Base-by-base conservation (phyloP, 2,113 vertebrate genomes). In the Nothocercus julius region DNA sequence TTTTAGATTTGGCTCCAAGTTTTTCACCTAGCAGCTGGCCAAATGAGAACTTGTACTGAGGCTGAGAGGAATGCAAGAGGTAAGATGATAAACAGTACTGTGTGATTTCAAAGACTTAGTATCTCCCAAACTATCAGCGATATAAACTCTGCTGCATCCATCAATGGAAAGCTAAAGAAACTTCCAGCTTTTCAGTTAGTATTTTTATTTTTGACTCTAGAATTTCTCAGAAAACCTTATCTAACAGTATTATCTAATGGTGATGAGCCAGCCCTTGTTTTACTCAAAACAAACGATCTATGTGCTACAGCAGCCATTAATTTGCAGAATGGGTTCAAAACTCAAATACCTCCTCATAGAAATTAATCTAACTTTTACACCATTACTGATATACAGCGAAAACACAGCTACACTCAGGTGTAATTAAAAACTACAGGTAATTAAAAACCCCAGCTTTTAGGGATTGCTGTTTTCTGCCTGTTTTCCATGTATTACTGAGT, bases 1-100 rank as follows among this genome's bases (percentile, higher is more conserved):
- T 82, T 95, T 90, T 59, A 89, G n/a, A 66, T 82, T 53, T 74
- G 87, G 13, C 13, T 94, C 79, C 87, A 67, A 58, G 21, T 38
- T 51, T 58, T 69, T 36, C 44, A 12, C 3, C 40, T 51, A 79
- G 79, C 25, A 82, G 28, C 28, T 74, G 44, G n/a, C 75, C 85
- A 79, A 86, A 86, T 69, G 49, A 79, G 82, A 89, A 70, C 27
- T 1, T 1, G 2, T 51, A 30, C 27, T n/a, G 72, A 69, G 14
- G 21, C 70, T 91, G 78, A 58, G 9, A 79, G 66, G 61, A 91
- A 80, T 15, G 34, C 7, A 53, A 13, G 59, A 87, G 47, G 49
- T 22, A 82, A 92, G 19, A 49, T 40, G 32, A 56, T 82, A 25
- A 89, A 53, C 14, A 25, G 11, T 47, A 69, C 73, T 92, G 49